These are phyloP conservation scores for Engraulis encrasicolus DNA, from an alignment of 2,113 vertebrate species.

Conservation along the genomic window DNA sequence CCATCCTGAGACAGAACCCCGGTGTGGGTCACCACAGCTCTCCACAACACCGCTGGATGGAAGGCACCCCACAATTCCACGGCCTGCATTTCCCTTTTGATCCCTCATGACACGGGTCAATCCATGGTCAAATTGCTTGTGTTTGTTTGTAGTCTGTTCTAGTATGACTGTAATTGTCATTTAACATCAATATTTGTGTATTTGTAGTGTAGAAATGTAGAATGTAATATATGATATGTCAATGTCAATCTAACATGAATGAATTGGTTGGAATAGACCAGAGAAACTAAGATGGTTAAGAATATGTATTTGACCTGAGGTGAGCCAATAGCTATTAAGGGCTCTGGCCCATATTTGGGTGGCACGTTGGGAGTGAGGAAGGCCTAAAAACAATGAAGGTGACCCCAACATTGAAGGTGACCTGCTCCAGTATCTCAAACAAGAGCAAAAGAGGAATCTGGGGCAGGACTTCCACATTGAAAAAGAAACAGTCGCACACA, in stretches of 20 bases:
- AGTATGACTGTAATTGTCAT: no score
- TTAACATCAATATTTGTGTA: no score
- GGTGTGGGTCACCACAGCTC: background rate
- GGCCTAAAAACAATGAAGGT: background rate
- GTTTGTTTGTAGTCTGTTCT: no score
- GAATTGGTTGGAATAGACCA: background rate
- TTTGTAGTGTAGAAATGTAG: background rate
- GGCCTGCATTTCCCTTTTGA: background rate
- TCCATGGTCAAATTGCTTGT: background rate
- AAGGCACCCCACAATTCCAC: background rate
- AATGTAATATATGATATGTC: no score
- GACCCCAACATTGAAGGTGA: background rate
- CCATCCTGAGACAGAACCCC: background rate
- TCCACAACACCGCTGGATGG: background rate
- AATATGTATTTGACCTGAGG: background rate
- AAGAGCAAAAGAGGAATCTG: conserved; percentile 10
- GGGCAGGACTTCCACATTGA: background rate
- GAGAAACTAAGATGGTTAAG: background rate
- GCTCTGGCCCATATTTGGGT: background rate
- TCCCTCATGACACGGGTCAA: background rate
- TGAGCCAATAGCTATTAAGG: background rate
- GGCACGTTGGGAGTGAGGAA: background rate
- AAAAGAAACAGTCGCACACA: background rate
- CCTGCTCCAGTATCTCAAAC: background rate
- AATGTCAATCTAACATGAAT: background rate